Evolutionary conservation across 2,888 invertebrate species (phyloP).

Genomic region (Drosophila setosimentum): DNA sequence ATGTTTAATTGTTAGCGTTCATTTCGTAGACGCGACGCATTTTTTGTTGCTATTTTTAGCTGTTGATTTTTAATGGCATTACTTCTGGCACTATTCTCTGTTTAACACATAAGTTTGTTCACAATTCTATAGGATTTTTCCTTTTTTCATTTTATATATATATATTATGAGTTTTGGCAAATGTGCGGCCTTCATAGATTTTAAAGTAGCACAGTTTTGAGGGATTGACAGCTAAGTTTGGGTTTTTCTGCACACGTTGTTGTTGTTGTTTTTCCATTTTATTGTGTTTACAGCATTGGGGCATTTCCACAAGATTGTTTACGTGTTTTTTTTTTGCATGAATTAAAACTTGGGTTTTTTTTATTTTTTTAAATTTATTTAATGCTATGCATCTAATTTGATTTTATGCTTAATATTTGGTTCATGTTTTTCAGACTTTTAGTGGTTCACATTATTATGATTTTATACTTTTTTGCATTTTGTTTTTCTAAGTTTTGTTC

Average conservation of each 20-base stretch:
- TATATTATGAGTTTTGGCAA: not conserved
- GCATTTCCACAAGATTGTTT: constrained; percentile 44
- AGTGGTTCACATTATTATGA: not conserved
- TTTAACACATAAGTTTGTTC: not conserved
- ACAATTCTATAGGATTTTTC: not conserved
- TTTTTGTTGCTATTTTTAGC: constrained; percentile 57
- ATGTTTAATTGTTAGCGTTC: constrained; percentile 47
- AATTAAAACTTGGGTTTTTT: constrained; percentile 4
- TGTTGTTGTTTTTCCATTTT: not conserved
- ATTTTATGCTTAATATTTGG: not conserved
- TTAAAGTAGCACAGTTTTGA: constrained; percentile 72
- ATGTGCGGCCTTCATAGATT: constrained; percentile 41
- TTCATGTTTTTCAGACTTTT: not conserved
- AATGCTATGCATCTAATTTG: not conserved
- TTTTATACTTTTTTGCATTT: not conserved
- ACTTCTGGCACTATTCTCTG: constrained; percentile 41
- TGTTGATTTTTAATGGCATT: constrained; percentile 52
- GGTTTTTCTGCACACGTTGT: not conserved
- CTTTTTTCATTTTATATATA: not conserved
- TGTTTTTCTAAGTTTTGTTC: not conserved
- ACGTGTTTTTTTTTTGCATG: constrained; percentile 30
- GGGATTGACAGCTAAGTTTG: constrained; percentile 49
- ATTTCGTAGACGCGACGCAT: constrained; percentile 60
- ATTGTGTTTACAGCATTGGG: constrained; percentile 33
- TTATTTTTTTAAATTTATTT: not conserved